Conservation (phyloP, 2,888 invertebrate species). For the Eustalomyia histrio region DNA sequence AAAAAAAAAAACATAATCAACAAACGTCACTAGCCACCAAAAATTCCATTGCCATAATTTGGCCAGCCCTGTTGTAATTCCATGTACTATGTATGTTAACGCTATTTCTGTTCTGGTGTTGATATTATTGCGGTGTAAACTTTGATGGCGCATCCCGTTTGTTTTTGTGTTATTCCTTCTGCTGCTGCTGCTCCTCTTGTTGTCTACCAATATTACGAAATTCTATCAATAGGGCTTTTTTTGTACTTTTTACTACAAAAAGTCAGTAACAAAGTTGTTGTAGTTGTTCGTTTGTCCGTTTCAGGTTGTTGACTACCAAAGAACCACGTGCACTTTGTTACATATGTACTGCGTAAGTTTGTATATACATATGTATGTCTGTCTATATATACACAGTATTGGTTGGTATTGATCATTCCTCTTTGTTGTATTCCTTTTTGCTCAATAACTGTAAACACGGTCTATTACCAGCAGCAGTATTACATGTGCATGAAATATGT, state of each 20-base stretch:
- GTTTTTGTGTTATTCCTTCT: slow-evolving; percentile 31
- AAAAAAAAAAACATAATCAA: no score
- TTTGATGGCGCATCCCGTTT: slow-evolving; percentile 60
- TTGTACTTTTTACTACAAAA: neutral
- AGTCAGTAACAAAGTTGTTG: slow-evolving; percentile 47
- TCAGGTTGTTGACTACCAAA: slow-evolving; percentile 59
- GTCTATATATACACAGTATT: slow-evolving; percentile 32
- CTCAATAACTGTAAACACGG: slow-evolving; percentile 44
- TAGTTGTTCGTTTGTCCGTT: slow-evolving; percentile 26
- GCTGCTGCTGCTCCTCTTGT: slow-evolving; percentile 26
- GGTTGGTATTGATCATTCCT: slow-evolving; percentile 26
- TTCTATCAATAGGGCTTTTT: slow-evolving; percentile 42
- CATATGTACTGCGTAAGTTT: slow-evolving; percentile 12
- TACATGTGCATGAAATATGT: slow-evolving; percentile 40
- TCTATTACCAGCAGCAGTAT: slow-evolving; percentile 13
- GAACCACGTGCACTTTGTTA: slow-evolving; percentile 58
- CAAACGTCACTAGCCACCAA: no score
- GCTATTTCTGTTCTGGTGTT: slow-evolving; percentile 51
- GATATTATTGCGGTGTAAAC: slow-evolving; percentile 64
- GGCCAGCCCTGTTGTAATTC: no score
- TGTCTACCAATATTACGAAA: slow-evolving; percentile 52
- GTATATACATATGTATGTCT: slow-evolving; percentile 1
- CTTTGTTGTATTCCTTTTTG: slow-evolving; percentile 22
- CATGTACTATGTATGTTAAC: slow-evolving; percentile 20
- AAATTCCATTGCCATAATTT: no score